Base-by-base conservation (phyloP, 2,888 invertebrate species). In the Stenichneumon culpator region DNA sequence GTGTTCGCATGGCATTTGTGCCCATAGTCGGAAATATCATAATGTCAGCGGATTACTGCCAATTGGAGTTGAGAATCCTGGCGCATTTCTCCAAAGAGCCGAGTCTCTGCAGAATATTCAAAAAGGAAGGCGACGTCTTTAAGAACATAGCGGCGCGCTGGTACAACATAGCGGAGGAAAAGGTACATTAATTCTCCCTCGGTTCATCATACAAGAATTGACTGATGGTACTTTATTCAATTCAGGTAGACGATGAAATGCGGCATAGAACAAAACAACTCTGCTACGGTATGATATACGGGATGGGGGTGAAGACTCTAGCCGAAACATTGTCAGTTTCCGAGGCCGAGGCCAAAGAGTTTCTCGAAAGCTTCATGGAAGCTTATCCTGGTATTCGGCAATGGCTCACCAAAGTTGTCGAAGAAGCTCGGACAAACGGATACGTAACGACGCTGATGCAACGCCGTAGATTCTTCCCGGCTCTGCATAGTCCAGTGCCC, bases 251-350 rank as follows among this genome's bases (percentile, higher is more conserved):
- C 54, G 96, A 97, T 79, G 95, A 96, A 81, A 95, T 98, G 89
- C 95, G 99, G 67, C 97, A 98, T 91, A 97, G 97, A 91, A 97
- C 98, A 4, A 99, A 99, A 94, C 97, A 98, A 94, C 96, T 99
- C 44, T 98, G 98, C 93, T 99, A 99, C 94, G 99, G 98, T 6
- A 98, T 99, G 91, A 97, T 99, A 81, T 99, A 99, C 93, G 99
- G 99, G 7, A 99, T 99, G 97, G 98, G 99, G 2, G 95, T 96
- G 82, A 97, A 96, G 90, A 96, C 97, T 0, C 94, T 99, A 44
- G 96, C 97, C 0, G 97, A 97, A 84, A 96, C 97, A 86, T 95
- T 99, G 50, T 96, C 96, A 79, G 96, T 98, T 11, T 95, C 96
- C 0, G 97, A 97, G 93, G 94, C 96, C 68, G 97, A 98, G 90